Evolutionary conservation across 2,113 vertebrate genomes (phyloP).

Genomic region (Cygnus atratus): DNA sequence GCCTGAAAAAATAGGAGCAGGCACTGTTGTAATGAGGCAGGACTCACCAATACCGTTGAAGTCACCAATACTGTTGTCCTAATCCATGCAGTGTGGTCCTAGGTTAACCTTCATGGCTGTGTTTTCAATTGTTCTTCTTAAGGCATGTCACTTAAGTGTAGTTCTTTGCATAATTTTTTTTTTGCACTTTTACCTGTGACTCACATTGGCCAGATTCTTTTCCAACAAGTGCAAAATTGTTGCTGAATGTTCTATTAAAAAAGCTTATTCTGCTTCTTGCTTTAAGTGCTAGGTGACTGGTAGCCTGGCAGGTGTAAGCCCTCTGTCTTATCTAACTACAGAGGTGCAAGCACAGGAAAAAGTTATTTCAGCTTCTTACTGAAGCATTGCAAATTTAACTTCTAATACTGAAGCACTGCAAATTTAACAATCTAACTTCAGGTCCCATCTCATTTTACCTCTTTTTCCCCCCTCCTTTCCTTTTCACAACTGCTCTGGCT

Average conservation of each 20-base stretch:
- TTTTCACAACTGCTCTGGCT: not conserved
- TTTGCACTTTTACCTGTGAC: not conserved
- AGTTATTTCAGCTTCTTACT: not conserved
- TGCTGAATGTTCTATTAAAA: not conserved
- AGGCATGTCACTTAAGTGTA: not conserved
- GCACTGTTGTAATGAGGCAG: not conserved
- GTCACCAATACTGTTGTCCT: not conserved
- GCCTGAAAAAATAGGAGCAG: not conserved
- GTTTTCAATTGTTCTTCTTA: not conserved
- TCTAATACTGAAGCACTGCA: not conserved
- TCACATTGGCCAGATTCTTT: not conserved
- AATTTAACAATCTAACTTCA: not conserved
- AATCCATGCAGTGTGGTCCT: not conserved
- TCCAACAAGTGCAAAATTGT: not conserved
- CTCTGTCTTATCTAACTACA: not conserved
- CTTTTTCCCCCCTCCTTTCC: not conserved
- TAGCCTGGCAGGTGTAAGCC: not conserved
- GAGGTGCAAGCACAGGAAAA: not conserved
- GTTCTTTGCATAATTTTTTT: not conserved
- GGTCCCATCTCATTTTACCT: not conserved
- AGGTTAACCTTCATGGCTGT: not conserved
- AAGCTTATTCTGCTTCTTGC: not conserved
- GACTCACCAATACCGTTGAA: not conserved
- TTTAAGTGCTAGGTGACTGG: not conserved
- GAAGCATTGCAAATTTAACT: not conserved